A percentile compares a stretch with the other conserved stretches of the same genome.
Evolutionary conservation across 2,113 vertebrate genomes (phyloP).

Genomic region (Tachuris rubrigastra): DNA sequence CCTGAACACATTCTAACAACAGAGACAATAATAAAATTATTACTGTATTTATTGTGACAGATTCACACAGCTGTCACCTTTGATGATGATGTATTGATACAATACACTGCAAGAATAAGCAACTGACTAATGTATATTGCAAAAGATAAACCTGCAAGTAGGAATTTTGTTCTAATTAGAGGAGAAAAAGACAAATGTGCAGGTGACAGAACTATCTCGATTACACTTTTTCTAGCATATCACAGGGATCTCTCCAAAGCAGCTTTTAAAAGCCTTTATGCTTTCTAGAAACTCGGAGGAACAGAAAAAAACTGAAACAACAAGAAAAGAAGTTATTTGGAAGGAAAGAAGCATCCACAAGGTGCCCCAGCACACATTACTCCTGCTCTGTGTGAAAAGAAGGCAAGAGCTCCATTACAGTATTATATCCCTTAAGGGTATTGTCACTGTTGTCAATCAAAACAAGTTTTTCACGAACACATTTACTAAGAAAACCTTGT

Average conservation of each 20-base stretch:
- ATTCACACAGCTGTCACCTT: background rate
- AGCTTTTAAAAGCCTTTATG: background rate
- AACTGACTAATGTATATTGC: background rate
- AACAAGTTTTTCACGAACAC: conserved; percentile 1
- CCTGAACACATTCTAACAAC: background rate
- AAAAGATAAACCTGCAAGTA: background rate
- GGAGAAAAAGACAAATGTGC: background rate
- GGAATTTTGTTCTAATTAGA: background rate
- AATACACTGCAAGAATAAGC: background rate
- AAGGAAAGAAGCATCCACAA: background rate
- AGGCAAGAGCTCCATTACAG: background rate
- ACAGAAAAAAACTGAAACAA: background rate
- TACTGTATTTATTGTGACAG: background rate
- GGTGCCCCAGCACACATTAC: background rate
- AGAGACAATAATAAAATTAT: background rate
- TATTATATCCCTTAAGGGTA: background rate
- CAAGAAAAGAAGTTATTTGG: background rate
- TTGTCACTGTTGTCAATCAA: conserved; percentile 22
- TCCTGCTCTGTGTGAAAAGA: background rate
- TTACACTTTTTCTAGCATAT: background rate
- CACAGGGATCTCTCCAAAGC: background rate
- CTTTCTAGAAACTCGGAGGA: background rate
- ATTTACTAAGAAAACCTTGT: conserved; percentile 30
- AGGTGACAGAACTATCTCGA: background rate
- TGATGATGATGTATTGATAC: background rate